These are phyloP conservation scores for Podabrus alpinus DNA, from an alignment of 2,888 invertebrate genomes.

Conservation along the genomic window DNA sequence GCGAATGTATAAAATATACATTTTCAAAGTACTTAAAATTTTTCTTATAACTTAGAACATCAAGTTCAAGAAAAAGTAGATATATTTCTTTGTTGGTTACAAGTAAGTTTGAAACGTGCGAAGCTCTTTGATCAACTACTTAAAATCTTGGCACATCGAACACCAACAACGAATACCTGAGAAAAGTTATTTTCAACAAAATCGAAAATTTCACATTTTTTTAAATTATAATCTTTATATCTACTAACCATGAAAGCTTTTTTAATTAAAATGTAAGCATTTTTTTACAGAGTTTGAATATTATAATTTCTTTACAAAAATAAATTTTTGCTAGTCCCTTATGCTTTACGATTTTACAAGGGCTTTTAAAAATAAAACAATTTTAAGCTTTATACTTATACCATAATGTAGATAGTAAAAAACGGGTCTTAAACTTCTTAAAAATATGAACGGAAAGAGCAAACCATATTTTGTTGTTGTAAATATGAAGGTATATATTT, in stretches of 20 bases:
- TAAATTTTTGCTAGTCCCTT: not conserved
- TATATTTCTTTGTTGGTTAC: conserved; percentile 3
- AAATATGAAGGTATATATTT: no score
- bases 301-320: not conserved
- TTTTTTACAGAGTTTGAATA: not conserved
- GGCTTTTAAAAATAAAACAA: not conserved
- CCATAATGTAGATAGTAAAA: not conserved
- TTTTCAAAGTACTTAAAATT: not conserved
- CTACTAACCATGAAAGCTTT: not conserved
- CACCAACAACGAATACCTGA: not conserved
- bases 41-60: not conserved
- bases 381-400: not conserved
- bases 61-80: not conserved
- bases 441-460: no score
- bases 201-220: not conserved
- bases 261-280: not conserved
- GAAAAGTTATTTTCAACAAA: conserved; percentile 4
- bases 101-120: conserved; percentile 11
- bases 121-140: conserved; percentile 11
- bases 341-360: not conserved
- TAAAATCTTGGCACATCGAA: conserved; percentile 10
- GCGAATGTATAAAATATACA: not conserved
- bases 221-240: not conserved
- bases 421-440: not conserved
- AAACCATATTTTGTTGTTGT: no score